Conservation (phyloP, 2,888 invertebrate genomes). For the Lasius platythorax region DNA sequence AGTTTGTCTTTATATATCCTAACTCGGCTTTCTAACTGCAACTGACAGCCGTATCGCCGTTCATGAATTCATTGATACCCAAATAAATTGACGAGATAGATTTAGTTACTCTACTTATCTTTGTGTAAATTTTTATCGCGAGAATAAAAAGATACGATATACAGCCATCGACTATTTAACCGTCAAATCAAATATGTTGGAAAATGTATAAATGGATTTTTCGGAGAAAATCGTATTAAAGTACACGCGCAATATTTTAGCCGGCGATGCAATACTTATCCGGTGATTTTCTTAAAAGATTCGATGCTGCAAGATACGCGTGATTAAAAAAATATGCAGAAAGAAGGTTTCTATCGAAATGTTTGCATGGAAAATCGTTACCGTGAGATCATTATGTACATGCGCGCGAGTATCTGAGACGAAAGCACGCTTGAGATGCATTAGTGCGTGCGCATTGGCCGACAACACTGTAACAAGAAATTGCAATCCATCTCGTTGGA, state of each 20-base stretch:
- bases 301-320: neutral
- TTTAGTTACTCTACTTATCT: neutral
- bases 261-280: neutral
- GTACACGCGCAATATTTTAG: neutral
- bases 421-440: constrained; percentile 53
- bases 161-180: neutral
- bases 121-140: neutral
- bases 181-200: neutral
- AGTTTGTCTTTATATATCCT: neutral
- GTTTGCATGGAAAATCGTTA: constrained; percentile 63
- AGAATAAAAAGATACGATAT: neutral
- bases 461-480: constrained; percentile 20
- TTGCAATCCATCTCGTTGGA: neutral
- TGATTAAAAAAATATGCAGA: neutral
- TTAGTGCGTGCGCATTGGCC: constrained; percentile 1
- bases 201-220: neutral
- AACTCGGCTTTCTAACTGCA: neutral
- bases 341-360: constrained; percentile 28
- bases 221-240: neutral
- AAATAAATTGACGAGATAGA: neutral
- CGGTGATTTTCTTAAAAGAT: neutral
- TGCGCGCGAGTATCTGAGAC: constrained; percentile 44
- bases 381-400: constrained; percentile 51
- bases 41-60: neutral
- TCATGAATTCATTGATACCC: neutral